Evolutionary conservation across 2,888 invertebrate species (phyloP), one percentile per base, ranked within the genome.

Genomic region (Ptilodon capucinus): DNA sequence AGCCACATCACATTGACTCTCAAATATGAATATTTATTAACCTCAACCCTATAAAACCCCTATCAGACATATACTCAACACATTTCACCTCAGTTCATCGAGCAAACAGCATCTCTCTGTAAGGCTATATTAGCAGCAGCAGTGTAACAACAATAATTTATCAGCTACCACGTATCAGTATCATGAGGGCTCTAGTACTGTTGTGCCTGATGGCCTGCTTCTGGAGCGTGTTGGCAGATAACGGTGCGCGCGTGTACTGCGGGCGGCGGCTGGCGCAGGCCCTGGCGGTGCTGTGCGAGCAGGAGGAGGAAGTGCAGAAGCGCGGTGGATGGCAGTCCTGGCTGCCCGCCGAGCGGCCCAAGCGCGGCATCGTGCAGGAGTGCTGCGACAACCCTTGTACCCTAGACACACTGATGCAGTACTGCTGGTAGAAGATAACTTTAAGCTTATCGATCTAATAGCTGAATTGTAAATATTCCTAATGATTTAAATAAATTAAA

Each of bases 381-480:
- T 76, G 76, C 61, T 76, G 76, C 41, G 63, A 67, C 6, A 69
- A 75, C 7, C 60, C 69, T 1, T 76, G 76, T 54, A 60, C 64
- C 4, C 6, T 63, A 0, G 46, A 58, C 4, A 71, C 69, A 44
- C 54, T 74, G 1, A 40, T 69, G 7, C 44, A 61, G 1, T 73
- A 72, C 23, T 71, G 73, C 36, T 38, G 17, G 30, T 42, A 19
- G 19, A 14, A 8, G 5, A 32, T 2, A 35, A 30, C 30, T 30
- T 11, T 11, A 9, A 9, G 30, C 16, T 34, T 16, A 34, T 5
- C 5, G 14, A 34, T 8, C 13, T 5, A 16, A 34, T 16, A 16
- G 1, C 34, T 5, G 34, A 34, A 30, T 34, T 34, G 34, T 34
- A 34, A 16, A 34, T 34, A 34, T 16, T 16, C 3, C 11, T 34